Evolutionary conservation across 2,113 vertebrate genomes (phyloP).

Genomic region (Bagarius yarrelli): DNA sequence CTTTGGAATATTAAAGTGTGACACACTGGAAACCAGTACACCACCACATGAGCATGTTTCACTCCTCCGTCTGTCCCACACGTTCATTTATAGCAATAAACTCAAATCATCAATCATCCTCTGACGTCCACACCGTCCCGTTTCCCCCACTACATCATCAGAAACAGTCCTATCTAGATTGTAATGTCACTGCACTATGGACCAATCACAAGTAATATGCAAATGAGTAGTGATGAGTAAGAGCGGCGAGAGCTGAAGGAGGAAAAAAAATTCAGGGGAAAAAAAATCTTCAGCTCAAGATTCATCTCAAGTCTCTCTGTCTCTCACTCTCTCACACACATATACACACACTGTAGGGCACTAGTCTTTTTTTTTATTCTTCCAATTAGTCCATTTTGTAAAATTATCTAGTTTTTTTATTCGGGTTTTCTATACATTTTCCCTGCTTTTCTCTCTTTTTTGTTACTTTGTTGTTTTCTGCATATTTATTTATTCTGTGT

Average conservation of each 20-base stretch:
- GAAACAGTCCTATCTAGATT: not conserved
- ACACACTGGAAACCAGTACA: constrained; percentile 32
- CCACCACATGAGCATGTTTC: constrained; percentile 15
- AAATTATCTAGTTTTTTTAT: too few relatives aligned
- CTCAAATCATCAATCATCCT: not conserved
- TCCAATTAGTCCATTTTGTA: too few relatives aligned
- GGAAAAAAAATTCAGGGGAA: too few relatives aligned
- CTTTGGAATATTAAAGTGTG: not conserved
- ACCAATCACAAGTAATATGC: constrained; percentile 14
- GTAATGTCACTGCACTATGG: not conserved
- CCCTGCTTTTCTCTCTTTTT: too few relatives aligned
- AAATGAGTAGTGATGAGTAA: not conserved
- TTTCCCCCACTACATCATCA: not conserved
- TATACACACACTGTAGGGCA: too few relatives aligned
- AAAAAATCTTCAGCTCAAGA: too few relatives aligned
- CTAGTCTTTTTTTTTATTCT: too few relatives aligned
- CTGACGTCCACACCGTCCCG: not conserved
- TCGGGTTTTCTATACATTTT: too few relatives aligned
- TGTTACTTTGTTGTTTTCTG: too few relatives aligned
- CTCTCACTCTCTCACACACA: too few relatives aligned
- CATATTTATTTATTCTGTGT: too few relatives aligned
- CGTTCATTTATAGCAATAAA: not conserved
- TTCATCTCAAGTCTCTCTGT: too few relatives aligned
- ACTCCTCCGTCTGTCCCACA: constrained; percentile 2
- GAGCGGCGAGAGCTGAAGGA: not conserved